Percentiles rank a stretch among this genome's conserved stretches.
Evolutionary conservation across 92 coral and sea anemone species (phyloP).

Genomic region (Galaxea fascicularis): DNA sequence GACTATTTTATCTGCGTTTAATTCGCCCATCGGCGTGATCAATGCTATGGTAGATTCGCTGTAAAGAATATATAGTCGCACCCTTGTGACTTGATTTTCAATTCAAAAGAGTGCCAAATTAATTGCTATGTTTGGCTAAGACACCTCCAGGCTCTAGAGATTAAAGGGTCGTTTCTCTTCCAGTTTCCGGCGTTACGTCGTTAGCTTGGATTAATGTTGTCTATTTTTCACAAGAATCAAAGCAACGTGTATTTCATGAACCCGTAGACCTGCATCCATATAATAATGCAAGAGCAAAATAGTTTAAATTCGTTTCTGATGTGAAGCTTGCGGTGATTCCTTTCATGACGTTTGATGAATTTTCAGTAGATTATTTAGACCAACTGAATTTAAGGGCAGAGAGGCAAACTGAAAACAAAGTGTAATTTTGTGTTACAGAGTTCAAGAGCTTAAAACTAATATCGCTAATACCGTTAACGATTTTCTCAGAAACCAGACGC

Average conservation of each 20-base stretch:
- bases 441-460: no score
- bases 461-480: background rate
- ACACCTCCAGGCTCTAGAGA: background rate
- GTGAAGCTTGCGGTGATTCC: background rate
- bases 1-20: background rate
- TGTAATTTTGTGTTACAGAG: no score
- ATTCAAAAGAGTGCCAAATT: background rate
- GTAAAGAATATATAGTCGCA: conserved; percentile 14
- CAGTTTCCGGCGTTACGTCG: background rate
- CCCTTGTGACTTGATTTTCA: conserved; percentile 17
- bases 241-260: background rate
- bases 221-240: background rate
- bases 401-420: no score
- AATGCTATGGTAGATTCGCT: background rate
- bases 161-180: background rate
- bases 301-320: background rate
- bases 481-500: background rate
- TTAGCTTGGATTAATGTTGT: background rate
- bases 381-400: no score
- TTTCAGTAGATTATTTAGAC: background rate
- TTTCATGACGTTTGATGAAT: background rate
- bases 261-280: background rate
- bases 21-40: background rate
- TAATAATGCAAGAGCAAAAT: background rate
- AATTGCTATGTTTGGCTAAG: background rate